These are phyloP conservation scores for Stomatorhinus ivindoensis DNA, from an alignment of 2,113 vertebrate genomes.

Conservation along the genomic window DNA sequence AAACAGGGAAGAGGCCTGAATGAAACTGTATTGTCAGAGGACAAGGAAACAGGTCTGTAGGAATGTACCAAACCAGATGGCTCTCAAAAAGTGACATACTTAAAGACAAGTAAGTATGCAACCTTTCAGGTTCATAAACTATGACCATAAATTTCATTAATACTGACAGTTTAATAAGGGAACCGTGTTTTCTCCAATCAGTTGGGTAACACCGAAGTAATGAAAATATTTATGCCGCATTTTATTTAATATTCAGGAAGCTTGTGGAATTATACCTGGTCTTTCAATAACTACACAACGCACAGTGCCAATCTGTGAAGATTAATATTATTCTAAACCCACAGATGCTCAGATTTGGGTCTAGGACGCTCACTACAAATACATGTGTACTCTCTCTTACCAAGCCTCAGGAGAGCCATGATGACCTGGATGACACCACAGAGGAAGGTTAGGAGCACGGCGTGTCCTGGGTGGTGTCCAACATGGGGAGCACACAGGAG, in stretches of 20 bases:
- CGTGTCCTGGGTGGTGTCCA: constrained; percentile 61
- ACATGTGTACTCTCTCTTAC: constrained; percentile 50
- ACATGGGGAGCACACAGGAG: constrained; percentile 80
- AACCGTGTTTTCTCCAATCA: background rate
- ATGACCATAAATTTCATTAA: background rate
- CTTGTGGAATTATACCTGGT: background rate
- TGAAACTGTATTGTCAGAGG: background rate
- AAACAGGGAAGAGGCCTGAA: background rate
- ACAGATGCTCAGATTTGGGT: background rate
- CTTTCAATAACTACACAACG: background rate
- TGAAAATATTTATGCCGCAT: background rate
- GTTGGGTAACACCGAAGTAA: background rate
- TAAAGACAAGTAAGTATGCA: background rate
- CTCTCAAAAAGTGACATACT: background rate
- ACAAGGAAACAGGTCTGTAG: background rate
- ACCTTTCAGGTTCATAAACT: background rate
- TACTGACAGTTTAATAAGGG: background rate
- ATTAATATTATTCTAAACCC: background rate
- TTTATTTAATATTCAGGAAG: background rate
- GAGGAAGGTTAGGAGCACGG: constrained; percentile 78
- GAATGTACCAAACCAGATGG: background rate
- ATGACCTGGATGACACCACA: constrained; percentile 76
- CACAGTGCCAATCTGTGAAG: background rate
- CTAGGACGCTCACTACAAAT: too few relatives aligned
- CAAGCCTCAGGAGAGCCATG: constrained; percentile 78